Evolutionary conservation across 2,888 invertebrate genomes (phyloP).

Genomic region (Agapostemon virescens): DNA sequence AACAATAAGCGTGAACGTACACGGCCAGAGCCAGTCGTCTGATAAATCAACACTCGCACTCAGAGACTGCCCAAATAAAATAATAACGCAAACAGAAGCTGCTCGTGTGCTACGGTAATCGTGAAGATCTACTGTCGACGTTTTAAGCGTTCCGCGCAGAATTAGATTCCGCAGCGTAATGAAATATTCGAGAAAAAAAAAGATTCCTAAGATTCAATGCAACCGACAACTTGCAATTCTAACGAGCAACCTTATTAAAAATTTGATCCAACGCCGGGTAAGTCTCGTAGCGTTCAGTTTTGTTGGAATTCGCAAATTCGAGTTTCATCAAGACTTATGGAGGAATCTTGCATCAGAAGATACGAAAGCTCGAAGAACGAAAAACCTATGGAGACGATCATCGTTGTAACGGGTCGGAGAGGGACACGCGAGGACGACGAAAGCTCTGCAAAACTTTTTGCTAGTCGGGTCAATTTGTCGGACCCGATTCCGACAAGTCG

Average conservation of each 20-base stretch:
- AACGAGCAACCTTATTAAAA: neutral
- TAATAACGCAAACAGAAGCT: neutral
- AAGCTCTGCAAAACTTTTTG: constrained; percentile 55
- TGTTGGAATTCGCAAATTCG: constrained; percentile 3
- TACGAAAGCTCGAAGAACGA: constrained; percentile 46
- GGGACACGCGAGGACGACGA: constrained; percentile 42
- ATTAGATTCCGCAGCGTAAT: neutral
- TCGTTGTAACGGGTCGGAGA: constrained; percentile 35
- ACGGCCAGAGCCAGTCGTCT: neutral
- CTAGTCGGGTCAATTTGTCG: constrained; percentile 63
- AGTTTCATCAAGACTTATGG: constrained; percentile 52
- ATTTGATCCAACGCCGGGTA: neutral
- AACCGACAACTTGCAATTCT: neutral
- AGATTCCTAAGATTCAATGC: neutral
- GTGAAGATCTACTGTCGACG: neutral
- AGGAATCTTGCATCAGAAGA: constrained; percentile 58
- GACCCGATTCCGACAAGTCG: constrained; percentile 62
- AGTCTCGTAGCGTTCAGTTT: neutral
- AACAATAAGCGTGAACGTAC: constrained; percentile 38
- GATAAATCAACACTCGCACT: constrained; percentile 39
- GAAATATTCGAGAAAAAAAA: neutral
- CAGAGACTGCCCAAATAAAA: neutral
- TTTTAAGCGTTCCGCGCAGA: neutral
- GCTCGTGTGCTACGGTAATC: neutral
- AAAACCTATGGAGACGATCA: constrained; percentile 37